phyloP scores from a whole-genome alignment of 1,140 invertebrate genomes.

The Achatina immaculata region DNA sequence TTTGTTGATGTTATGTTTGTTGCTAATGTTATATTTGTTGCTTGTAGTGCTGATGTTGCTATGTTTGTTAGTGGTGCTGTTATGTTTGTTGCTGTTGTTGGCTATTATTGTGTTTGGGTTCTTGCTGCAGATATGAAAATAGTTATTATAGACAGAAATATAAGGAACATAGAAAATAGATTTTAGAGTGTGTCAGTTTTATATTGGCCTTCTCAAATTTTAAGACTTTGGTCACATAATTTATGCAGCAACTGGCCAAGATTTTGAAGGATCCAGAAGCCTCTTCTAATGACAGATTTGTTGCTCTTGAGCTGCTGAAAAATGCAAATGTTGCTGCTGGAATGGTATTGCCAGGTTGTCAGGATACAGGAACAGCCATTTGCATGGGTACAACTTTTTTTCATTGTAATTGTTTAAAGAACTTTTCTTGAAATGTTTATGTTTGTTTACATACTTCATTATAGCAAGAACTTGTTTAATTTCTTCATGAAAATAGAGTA shows the following conservation, averaged over 20 bases:
- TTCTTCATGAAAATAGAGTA: slow-evolving; percentile 20
- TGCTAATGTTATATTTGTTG: too few relatives aligned
- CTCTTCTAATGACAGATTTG: slow-evolving; percentile 71
- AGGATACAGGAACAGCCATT: slow-evolving; percentile 72
- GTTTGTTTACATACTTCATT: neutral
- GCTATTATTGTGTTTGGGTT: too few relatives aligned
- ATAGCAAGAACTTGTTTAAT: neutral
- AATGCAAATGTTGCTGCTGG: slow-evolving; percentile 71
- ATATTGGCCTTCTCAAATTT: too few relatives aligned
- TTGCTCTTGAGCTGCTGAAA: slow-evolving; percentile 71
- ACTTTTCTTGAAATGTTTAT: neutral
- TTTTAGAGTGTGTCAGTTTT: too few relatives aligned
- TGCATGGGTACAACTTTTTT: slow-evolving; percentile 72
- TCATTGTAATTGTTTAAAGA: neutral
- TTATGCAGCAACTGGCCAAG: slow-evolving; percentile 67
- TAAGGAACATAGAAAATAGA: too few relatives aligned
- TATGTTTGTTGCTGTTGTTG: too few relatives aligned
- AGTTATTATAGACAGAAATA: too few relatives aligned
- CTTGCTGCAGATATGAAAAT: too few relatives aligned
- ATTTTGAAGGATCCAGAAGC: slow-evolving; percentile 71
- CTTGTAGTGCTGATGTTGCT: too few relatives aligned
- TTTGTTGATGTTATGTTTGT: too few relatives aligned
- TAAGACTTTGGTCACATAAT: neutral
- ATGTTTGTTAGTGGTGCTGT: too few relatives aligned
- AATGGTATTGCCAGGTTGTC: slow-evolving; percentile 71